Base-by-base conservation (phyloP, 2,113 vertebrate genomes). In the Ammodramus savannarum region DNA sequence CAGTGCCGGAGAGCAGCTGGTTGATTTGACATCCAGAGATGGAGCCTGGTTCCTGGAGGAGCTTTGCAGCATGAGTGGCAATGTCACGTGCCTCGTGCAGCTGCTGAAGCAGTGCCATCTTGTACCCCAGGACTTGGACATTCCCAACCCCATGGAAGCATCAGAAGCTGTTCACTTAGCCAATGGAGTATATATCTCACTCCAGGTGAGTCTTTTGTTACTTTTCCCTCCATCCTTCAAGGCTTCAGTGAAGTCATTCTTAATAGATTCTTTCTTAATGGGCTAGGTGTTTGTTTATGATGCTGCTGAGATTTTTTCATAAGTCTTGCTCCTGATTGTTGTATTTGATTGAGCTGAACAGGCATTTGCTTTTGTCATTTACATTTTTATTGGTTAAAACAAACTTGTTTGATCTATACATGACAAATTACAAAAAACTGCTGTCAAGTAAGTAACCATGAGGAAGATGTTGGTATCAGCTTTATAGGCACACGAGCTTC, bases 41-140 rank as follows among this genome's bases (percentile, higher is more conserved):
- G 99, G 99, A 65, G 98, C 99, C 31, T 99, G 99, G 99, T 99
- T 99, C 95, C 93, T 99, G 95, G 99, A 99, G 93, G 99, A 99
- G 97, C 98, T 99, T 10, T 99, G 99, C 96, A 99, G 99, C 87
- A 99, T 99, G 99, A 99, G 98, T 6, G 99, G 99, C 17, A 99
- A 99, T 34, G 98, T 99, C 84, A 98, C 98, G 0, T 99, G 98
- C 48, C 97, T 99, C 57, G 97, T 99, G 38, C 99, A 99, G 65
- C 96, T 99, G 80, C 97, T 99, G 71, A 99, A 99, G 63, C 98
- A 98, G 89, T 99, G 99, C 94, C 98, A 99, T 7, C 98, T 99
- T 19, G 94, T 99, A 31, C 98, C 99, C 3, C 99, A 99, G 39
- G 99, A 99, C 94, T 92, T 99, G 54, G 99, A 99, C 75, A 98